A percentile compares a stretch with the other conserved stretches of the same genome.
Conservation (phyloP, 2,113 vertebrate species). For the Carassius gibelio region DNA sequence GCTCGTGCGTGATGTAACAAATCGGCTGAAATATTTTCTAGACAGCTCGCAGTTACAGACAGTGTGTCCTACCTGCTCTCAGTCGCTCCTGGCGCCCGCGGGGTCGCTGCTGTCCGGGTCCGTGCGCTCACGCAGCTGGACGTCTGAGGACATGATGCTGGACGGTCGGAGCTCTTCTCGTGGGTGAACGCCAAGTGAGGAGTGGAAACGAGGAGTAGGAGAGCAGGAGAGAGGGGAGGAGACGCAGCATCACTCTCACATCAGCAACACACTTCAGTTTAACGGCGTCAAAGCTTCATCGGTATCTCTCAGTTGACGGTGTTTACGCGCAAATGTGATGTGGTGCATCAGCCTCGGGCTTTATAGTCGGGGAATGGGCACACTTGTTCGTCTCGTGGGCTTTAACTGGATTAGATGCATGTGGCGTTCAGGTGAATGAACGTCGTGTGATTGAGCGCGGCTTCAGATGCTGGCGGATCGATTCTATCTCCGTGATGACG, state of each 20-base stretch:
- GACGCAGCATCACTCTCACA: conserved; percentile 16
- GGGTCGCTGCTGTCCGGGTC: conserved; percentile 31
- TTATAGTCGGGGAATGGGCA: neutral
- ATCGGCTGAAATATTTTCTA: neutral
- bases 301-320: neutral
- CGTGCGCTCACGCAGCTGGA: conserved; percentile 52
- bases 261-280: conserved; percentile 6
- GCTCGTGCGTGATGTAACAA: neutral
- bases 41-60: neutral
- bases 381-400: neutral
- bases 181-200: conserved; percentile 15
- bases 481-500: neutral
- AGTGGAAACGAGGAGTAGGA: conserved; percentile 1
- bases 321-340: neutral
- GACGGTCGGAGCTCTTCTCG: conserved; percentile 47
- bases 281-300: neutral
- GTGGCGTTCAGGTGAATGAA: neutral
- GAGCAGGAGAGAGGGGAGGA: conserved; percentile 23
- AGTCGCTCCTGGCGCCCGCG: conserved; percentile 24
- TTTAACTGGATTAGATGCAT: neutral
- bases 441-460: neutral
- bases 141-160: conserved; percentile 61
- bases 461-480: neutral
- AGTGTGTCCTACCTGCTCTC: conserved; percentile 48
- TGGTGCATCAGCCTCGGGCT: neutral